These are phyloP conservation scores for Drosophila teissieri DNA, from an alignment of 1,140 invertebrate species.

Conservation along the genomic window DNA sequence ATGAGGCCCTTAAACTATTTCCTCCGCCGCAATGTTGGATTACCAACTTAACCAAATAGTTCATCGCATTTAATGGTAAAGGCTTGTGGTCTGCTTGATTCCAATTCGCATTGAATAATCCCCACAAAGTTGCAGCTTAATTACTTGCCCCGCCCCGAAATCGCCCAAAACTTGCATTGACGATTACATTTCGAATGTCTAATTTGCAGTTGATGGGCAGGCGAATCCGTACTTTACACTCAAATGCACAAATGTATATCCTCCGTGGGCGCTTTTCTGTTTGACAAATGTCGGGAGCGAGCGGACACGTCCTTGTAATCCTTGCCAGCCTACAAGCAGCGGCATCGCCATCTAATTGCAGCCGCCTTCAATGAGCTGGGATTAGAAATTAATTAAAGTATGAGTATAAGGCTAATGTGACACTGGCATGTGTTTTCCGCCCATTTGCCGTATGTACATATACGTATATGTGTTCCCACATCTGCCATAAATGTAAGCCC, in stretches of 20 bases:
- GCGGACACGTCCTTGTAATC: constrained; percentile 65
- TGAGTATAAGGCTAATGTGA: constrained; percentile 67
- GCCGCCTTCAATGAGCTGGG: constrained; percentile 54
- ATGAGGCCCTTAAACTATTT: constrained; percentile 15
- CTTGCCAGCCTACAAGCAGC: constrained; percentile 31
- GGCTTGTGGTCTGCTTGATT: constrained; percentile 13
- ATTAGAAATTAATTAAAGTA: constrained; percentile 81
- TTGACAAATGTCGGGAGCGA: constrained; percentile 57
- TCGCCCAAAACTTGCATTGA: constrained; percentile 24
- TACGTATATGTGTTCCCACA: neutral
- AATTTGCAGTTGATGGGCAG: constrained; percentile 65
- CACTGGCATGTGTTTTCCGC: constrained; percentile 53
- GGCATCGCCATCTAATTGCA: constrained; percentile 64
- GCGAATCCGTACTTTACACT: constrained; percentile 26
- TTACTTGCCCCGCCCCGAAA: neutral
- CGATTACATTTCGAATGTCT: constrained; percentile 68
- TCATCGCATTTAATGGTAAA: constrained; percentile 22
- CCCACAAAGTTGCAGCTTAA: constrained; percentile 16
- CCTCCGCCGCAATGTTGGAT: constrained; percentile 19
- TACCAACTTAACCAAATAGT: constrained; percentile 27
- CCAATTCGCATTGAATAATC: constrained; percentile 10
- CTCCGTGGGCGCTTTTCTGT: constrained; percentile 11
- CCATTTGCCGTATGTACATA: neutral
- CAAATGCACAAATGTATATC: constrained; percentile 12
- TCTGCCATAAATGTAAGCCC: constrained; percentile 51